phyloP scores from a whole-genome alignment of 1,140 invertebrate genomes.

The Pygmarrhopalites habei region DNA sequence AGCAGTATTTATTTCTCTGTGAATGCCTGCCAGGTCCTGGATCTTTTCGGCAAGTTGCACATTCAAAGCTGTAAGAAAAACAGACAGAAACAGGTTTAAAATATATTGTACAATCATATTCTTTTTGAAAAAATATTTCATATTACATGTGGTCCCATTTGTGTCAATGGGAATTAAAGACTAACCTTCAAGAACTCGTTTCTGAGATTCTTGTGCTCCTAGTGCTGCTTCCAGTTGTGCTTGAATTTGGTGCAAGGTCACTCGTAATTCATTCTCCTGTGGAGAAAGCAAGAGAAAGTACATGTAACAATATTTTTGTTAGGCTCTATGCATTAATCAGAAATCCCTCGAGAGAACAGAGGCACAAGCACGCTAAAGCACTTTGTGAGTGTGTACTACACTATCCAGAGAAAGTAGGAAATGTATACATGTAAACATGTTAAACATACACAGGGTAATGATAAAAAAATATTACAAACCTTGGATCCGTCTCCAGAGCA shows the following conservation, averaged over 20 bases:
- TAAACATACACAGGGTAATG: no score
- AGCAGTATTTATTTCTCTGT: conserved; percentile 71
- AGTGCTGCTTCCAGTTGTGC: conserved; percentile 74
- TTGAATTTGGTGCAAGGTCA: conserved; percentile 56
- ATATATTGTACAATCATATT: no score
- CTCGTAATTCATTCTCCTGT: conserved; percentile 64
- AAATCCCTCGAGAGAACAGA: background rate
- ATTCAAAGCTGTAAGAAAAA: no score
- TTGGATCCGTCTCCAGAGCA: conserved; percentile 23
- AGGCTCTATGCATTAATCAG: background rate
- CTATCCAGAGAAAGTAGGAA: no score
- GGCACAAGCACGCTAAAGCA: background rate
- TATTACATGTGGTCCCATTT: no score
- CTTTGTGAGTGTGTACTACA: background rate
- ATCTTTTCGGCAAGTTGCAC: conserved; percentile 72
- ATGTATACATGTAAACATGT: no score
- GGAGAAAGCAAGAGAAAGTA: background rate
- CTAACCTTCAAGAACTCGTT: conserved; percentile 73
- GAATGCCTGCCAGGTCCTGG: conserved; percentile 74
- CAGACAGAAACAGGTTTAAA: no score
- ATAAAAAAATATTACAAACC: conserved; percentile 7
- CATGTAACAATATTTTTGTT: no score
- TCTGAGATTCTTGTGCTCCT: conserved; percentile 72
- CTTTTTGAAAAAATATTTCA: no score
- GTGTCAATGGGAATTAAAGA: no score